Conservation (phyloP, 2,888 invertebrate species). For the Xestia xanthographa region DNA sequence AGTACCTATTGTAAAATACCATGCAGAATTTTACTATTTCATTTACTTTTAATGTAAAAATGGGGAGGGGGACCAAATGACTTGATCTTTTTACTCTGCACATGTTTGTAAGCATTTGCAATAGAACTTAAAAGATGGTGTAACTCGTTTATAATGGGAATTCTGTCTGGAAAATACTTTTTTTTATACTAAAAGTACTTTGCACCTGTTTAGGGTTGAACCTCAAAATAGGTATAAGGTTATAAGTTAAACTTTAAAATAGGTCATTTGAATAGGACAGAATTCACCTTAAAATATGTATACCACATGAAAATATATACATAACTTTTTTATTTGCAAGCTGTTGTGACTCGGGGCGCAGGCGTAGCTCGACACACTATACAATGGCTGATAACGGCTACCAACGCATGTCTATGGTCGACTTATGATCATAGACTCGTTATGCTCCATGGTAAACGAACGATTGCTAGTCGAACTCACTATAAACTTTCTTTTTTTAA, state of each 20-base stretch:
- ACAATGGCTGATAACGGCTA: constrained; percentile 84
- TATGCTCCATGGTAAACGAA: constrained; percentile 78
- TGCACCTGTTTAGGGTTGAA: neutral
- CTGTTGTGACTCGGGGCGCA: constrained; percentile 83
- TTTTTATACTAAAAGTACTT: neutral
- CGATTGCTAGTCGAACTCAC: constrained; percentile 54
- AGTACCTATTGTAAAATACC: constrained; percentile 19
- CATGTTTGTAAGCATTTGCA: constrained; percentile 1
- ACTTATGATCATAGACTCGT: constrained; percentile 79
- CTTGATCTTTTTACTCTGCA: constrained; percentile 3
- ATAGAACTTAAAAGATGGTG: constrained; percentile 52
- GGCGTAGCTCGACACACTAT: constrained; percentile 83
- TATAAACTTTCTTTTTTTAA: constrained; percentile 29
- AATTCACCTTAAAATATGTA: constrained; percentile 53
- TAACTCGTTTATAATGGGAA: constrained; percentile 58
- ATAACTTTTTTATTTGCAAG: constrained; percentile 84
- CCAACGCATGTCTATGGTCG: constrained; percentile 82
- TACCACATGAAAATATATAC: constrained; percentile 58
- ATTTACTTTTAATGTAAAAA: neutral
- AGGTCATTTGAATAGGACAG: constrained; percentile 52
- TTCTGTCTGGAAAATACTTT: constrained; percentile 60
- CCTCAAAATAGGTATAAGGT: neutral
- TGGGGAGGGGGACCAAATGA: constrained; percentile 43
- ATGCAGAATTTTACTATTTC: neutral
- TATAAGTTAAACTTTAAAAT: too few relatives aligned